Evolutionary conservation across 1,140 invertebrate species (phyloP).

Genomic region (Homarus americanus): DNA sequence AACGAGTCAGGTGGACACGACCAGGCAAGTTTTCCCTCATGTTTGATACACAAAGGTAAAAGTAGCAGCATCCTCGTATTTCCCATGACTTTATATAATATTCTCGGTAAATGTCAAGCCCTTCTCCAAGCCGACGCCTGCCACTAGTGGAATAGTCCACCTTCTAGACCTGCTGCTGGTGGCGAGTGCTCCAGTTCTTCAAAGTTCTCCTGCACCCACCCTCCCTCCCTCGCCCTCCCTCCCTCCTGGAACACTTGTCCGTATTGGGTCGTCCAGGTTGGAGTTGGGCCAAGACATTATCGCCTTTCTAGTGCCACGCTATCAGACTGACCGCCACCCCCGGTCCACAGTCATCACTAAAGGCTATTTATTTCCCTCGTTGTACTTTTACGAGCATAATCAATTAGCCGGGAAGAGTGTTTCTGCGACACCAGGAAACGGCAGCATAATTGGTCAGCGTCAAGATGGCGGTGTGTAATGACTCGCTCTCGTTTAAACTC

Average conservation of each 20-base stretch:
- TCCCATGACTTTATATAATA: not conserved
- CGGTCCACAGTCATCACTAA: not conserved
- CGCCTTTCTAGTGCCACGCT: not conserved
- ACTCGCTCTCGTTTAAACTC: too few relatives aligned
- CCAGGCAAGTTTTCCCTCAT: too few relatives aligned
- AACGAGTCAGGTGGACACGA: too few relatives aligned
- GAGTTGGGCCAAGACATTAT: not conserved
- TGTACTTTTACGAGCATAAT: too few relatives aligned
- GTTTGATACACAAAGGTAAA: not conserved
- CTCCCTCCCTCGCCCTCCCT: not conserved
- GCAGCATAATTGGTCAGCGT: too few relatives aligned
- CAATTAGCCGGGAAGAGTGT: too few relatives aligned
- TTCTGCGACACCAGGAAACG: too few relatives aligned
- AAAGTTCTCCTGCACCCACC: not conserved
- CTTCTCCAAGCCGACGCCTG: not conserved
- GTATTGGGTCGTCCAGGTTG: not conserved
- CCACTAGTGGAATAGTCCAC: not conserved
- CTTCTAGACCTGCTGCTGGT: not conserved
- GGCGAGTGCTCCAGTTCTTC: not conserved
- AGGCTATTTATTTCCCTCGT: not conserved
- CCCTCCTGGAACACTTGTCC: not conserved
- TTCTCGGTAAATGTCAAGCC: constrained; percentile 11
- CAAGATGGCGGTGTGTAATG: too few relatives aligned
- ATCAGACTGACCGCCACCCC: not conserved
- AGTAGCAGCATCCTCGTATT: not conserved